phyloP scores from a whole-genome alignment of 2,888 invertebrate species.

The Drosophila tanythrix region DNA sequence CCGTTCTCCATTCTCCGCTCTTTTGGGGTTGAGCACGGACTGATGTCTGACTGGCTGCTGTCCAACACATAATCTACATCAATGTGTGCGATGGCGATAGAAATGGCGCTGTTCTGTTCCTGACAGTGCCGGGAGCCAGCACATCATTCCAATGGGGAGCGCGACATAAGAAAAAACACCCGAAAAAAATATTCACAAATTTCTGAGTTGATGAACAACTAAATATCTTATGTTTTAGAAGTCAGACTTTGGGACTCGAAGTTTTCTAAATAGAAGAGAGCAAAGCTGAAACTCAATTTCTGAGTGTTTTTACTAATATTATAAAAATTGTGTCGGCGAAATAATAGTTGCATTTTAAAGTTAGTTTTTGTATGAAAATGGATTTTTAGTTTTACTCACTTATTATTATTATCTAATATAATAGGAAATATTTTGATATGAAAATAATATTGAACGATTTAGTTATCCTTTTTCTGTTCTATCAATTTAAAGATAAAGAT shows the following conservation, averaged over 20 bases:
- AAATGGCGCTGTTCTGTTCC: slow-evolving; percentile 13
- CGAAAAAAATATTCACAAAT: background rate
- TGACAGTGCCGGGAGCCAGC: slow-evolving; percentile 21
- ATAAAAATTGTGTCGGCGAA: background rate
- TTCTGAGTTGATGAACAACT: slow-evolving; percentile 6
- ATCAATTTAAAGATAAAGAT: background rate
- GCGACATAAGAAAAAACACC: slow-evolving; percentile 4
- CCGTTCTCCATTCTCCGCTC: background rate
- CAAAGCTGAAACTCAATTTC: background rate
- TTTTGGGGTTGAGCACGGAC: slow-evolving; percentile 53
- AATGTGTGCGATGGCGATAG: slow-evolving; percentile 32
- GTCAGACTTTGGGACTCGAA: background rate
- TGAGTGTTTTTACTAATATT: background rate
- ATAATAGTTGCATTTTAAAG: too few relatives aligned
- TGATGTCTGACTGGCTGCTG: slow-evolving; percentile 68
- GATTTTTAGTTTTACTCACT: background rate
- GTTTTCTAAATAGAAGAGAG: background rate
- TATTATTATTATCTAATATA: background rate
- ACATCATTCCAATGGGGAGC: slow-evolving; percentile 32
- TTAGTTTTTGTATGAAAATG: too few relatives aligned
- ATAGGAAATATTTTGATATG: background rate
- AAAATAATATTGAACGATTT: too few relatives aligned
- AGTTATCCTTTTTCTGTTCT: too few relatives aligned
- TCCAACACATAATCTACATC: slow-evolving; percentile 76
- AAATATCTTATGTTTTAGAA: slow-evolving; percentile 12